Percentiles rank a stretch among this genome's conserved stretches.
Evolutionary conservation across 2,797 vertebrate genomes (phyloP).

Genomic region (Eptatretus atami): DNA sequence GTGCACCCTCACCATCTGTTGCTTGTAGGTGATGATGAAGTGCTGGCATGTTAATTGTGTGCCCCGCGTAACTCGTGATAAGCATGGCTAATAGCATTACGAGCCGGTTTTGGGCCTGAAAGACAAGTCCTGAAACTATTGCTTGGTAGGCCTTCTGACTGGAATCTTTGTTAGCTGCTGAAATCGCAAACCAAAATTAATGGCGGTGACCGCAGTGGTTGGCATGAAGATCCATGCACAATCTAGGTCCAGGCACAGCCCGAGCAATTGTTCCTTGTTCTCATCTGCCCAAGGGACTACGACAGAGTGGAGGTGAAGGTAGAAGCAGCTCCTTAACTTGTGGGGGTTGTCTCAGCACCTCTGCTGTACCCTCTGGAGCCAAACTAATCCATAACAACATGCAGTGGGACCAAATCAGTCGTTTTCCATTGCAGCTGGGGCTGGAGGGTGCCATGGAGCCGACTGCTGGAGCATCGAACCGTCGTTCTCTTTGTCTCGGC

Average conservation of each 20-base stretch:
- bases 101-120: slow-evolving; percentile 70
- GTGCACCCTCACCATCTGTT: slow-evolving; percentile 24
- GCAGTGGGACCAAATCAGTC: no score
- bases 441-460: not conserved
- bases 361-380: slow-evolving; percentile 15
- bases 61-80: slow-evolving; percentile 74
- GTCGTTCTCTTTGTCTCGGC: not conserved
- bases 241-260: no score
- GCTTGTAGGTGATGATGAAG: slow-evolving; percentile 74
- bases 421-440: no score
- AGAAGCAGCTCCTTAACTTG: slow-evolving; percentile 22
- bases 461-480: not conserved
- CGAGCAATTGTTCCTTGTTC: no score
- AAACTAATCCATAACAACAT: no score
- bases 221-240: slow-evolving; percentile 14
- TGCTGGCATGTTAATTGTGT: slow-evolving; percentile 11
- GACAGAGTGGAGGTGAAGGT: slow-evolving; percentile 50
- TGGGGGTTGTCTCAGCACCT: slow-evolving; percentile 27
- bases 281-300: slow-evolving; percentile 23
- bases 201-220: slow-evolving; percentile 64
- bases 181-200: slow-evolving; percentile 79
- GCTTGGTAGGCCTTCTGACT: slow-evolving; percentile 62
- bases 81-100: slow-evolving; percentile 90
- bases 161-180: slow-evolving; percentile 94
- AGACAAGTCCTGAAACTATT: slow-evolving; percentile 50